phyloP scores from a whole-genome alignment of 2,113 vertebrate species.

The Menura novaehollandiae region DNA sequence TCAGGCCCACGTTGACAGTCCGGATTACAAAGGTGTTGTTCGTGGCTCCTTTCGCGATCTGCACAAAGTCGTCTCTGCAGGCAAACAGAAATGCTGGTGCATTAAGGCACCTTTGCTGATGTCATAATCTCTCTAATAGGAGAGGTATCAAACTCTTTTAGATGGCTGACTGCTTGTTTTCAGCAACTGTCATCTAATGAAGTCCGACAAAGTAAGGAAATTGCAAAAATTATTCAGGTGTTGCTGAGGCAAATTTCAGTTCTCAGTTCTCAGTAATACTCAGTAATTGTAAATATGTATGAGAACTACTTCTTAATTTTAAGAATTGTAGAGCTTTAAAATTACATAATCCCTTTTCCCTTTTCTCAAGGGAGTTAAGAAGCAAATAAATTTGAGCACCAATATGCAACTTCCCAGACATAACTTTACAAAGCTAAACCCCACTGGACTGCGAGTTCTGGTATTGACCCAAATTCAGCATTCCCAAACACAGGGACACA shows the following conservation, averaged over 20 bases:
- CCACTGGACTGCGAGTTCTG: not conserved
- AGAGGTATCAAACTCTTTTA: not conserved
- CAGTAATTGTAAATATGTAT: accelerated
- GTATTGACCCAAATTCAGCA: not conserved
- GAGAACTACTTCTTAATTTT: not conserved
- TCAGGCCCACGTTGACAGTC: conserved; percentile 86
- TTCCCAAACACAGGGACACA: not conserved
- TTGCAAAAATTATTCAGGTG: not conserved
- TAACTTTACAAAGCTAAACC: not conserved
- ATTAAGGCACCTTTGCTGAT: not conserved
- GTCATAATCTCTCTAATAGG: not conserved
- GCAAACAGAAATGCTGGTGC: not conserved
- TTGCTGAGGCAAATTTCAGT: not conserved
- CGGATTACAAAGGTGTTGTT: conserved; percentile 83
- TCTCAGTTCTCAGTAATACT: not conserved
- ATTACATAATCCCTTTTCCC: not conserved
- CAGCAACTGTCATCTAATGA: not conserved
- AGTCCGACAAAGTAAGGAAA: not conserved
- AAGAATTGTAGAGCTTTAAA: not conserved
- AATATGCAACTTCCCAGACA: not conserved
- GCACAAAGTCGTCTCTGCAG: conserved; percentile 90
- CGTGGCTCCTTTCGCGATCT: conserved; percentile 79
- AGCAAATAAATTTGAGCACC: not conserved
- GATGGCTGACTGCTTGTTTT: not conserved
- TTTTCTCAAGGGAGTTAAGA: not conserved